Conservation (phyloP, 2,888 invertebrate species). For the Catocala nupta region DNA sequence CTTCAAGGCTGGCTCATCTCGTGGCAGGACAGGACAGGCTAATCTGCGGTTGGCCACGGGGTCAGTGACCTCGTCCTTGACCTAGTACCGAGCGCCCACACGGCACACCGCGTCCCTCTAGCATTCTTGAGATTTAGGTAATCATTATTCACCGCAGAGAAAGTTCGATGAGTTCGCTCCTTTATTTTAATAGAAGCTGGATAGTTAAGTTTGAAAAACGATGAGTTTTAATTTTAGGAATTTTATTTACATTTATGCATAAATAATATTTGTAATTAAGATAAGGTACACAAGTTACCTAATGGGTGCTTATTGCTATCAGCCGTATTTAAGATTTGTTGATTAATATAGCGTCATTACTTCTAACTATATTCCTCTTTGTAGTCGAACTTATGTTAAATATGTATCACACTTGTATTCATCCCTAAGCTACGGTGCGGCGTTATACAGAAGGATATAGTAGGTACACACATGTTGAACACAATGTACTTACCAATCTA, state of each 20-base stretch:
- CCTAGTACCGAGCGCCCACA: slow-evolving; percentile 58
- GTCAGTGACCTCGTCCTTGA: slow-evolving; percentile 80
- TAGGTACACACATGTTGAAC: background rate
- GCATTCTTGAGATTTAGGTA: slow-evolving; percentile 52
- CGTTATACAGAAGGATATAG: background rate
- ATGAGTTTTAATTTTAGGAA: slow-evolving; percentile 15
- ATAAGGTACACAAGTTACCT: slow-evolving; percentile 20
- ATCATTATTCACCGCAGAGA: slow-evolving; percentile 37
- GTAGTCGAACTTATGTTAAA: too few species aligned
- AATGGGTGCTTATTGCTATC: background rate
- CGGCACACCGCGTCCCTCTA: slow-evolving; percentile 20
- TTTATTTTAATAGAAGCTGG: background rate
- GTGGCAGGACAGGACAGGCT: slow-evolving; percentile 12
- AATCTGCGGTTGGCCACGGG: slow-evolving; percentile 55
- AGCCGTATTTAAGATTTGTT: too few species aligned
- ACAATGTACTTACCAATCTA: background rate
- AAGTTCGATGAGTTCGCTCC: slow-evolving; percentile 23
- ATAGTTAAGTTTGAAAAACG: slow-evolving; percentile 8
- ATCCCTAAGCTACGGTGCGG: too few species aligned
- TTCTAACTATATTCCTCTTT: too few species aligned
- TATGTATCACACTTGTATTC: too few species aligned
- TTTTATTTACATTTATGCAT: slow-evolving; percentile 16
- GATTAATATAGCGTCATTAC: too few species aligned
- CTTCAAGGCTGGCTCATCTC: slow-evolving; percentile 20
- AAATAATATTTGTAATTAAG: slow-evolving; percentile 10